Evolutionary conservation across 1,140 invertebrate species (phyloP), one percentile per base, ranked within the genome.

Genomic region (Cyclina sinensis): DNA sequence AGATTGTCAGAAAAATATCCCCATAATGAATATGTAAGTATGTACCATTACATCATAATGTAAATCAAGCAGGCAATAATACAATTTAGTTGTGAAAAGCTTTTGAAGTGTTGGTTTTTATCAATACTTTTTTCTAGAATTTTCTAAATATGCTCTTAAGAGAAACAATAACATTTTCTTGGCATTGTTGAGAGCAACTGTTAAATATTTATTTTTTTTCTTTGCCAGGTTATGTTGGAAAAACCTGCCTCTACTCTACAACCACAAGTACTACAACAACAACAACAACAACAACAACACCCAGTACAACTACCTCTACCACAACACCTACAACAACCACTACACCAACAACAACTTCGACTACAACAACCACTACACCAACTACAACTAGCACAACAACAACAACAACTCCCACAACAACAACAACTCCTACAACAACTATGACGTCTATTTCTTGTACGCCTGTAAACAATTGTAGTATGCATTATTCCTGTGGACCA

Each of bases 361-460:
- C 79, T n/a, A 43, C 79, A 16, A 62, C 79, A 5, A 62, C 48
- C 5, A 9, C 74, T 1, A 46, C 74, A 78, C 1, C 74, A 14
- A 46, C 46, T 3, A 78, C 74, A 9, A 48, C 74, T 0, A 46
- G n/a, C 7, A 1, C 43, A 24, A 46, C 74, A 5, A 78, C 74
- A 4, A 46, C 74, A n/a, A 46, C 74, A 2, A 46, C 74, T 30
- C 39, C 79, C 62, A 62, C 79, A 0, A 81, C 79, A 24, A 30
- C 79, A 14, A 81, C 79, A 43, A 62, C 79, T 1, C 54, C 79
- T 3, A 81, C 79, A 37, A 81, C 79, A 11, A 81, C 79, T 16
- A 81, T 81, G 37, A 86, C 83, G 30, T 48, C 37, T 16, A 74
- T 57, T 35, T 70, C 83, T 11, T 86, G 83, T 30, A 86, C 68